A percentile compares a stretch with the other conserved stretches of the same genome.
Conservation (phyloP, 2,113 vertebrate genomes). For the Cyanoderma ruficeps region DNA sequence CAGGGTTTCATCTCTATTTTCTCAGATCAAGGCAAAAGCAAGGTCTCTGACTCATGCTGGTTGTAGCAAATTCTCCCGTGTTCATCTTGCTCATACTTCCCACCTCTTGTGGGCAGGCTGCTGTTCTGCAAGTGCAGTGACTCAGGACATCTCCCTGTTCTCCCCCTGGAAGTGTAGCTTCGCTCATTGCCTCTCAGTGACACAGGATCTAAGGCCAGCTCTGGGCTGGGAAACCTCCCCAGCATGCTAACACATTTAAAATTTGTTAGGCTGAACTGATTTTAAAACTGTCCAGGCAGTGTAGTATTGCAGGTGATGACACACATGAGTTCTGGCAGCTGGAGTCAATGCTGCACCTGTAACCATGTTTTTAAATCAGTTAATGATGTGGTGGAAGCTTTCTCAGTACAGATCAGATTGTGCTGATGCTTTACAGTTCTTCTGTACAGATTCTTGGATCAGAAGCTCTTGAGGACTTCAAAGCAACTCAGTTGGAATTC, state of each 20-base stretch:
- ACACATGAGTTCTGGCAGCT: neutral
- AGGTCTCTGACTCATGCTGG: neutral
- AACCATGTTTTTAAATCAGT: neutral
- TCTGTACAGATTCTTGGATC: neutral
- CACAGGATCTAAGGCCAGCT: neutral
- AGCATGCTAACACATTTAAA: neutral
- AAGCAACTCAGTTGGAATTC: neutral
- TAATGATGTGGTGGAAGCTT: neutral
- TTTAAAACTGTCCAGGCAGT: neutral
- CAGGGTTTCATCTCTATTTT: conserved; percentile 2
- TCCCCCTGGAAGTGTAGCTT: neutral
- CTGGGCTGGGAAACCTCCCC: neutral
- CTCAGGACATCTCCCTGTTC: conserved; percentile 20
- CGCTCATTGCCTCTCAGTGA: neutral
- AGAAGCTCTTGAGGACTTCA: neutral
- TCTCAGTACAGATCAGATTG: neutral
- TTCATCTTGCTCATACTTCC: neutral
- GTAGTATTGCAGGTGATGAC: neutral
- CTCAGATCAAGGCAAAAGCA: conserved; percentile 18
- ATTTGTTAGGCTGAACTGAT: neutral
- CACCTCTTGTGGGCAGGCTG: neutral
- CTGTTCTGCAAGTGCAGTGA: conserved; percentile 9
- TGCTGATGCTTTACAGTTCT: neutral
- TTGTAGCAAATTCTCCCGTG: neutral
- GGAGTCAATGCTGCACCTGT: neutral